phyloP scores from a whole-genome alignment of 2,888 invertebrate genomes.

The Pomacea canaliculata region DNA sequence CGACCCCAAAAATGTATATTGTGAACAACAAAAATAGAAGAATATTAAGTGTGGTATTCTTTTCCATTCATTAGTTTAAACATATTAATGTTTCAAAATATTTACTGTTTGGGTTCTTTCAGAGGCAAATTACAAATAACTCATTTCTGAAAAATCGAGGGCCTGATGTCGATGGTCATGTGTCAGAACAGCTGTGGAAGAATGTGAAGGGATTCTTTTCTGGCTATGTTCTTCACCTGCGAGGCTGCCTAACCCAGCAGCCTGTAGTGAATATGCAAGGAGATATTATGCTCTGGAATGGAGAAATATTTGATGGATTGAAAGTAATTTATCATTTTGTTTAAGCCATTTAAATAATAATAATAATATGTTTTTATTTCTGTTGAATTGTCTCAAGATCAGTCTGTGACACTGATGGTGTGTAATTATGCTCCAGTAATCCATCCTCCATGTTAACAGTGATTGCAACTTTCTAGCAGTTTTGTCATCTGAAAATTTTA shows the following conservation, averaged over 20 bases:
- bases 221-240: conserved; percentile 84
- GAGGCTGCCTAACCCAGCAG: conserved; percentile 80
- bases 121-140: conserved; percentile 10
- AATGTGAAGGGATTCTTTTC: conserved; percentile 34
- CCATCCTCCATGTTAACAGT: background rate
- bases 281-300: conserved; percentile 86
- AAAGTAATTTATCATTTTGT: conserved; percentile 61
- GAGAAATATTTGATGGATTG: conserved; percentile 82
- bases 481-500: background rate
- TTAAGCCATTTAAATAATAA: background rate
- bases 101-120: background rate
- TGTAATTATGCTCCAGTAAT: background rate
- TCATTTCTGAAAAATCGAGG: conserved; percentile 30
- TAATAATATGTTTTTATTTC: background rate
- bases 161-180: conserved; percentile 26
- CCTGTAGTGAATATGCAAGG: conserved; percentile 76
- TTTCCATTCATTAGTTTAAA: too few relatives aligned
- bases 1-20: too few relatives aligned
- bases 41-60: too few relatives aligned
- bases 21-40: too few relatives aligned
- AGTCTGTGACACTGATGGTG: background rate
- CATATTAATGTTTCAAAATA: background rate
- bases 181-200: conserved; percentile 7
- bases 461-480: background rate
- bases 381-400: background rate